Base-by-base conservation (phyloP, 2,797 vertebrate genomes). In the Lagothrix lagotricha region DNA sequence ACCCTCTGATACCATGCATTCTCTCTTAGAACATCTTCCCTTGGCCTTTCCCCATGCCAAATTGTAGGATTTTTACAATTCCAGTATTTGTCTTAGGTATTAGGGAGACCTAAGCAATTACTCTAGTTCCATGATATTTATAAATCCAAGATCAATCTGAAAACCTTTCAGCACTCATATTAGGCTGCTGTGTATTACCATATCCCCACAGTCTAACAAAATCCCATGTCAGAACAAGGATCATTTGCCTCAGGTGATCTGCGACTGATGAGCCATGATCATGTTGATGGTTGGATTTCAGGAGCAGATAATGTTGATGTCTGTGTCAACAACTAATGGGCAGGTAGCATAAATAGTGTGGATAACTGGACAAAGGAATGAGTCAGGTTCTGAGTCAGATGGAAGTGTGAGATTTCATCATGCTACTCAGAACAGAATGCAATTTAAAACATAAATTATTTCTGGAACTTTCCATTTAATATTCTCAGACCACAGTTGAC, bases 11-110 rank as follows among this genome's bases (percentile, higher is more conserved):
- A 64, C 57, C 39, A 22, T 52, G 36, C 44, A 57, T 84, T 75
- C 80, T 57, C 10, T 76, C 36, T 76, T 20, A 50, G n/a, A 70
- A 72, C n/a, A 58, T 85, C 90, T 90, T 90, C 7, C 73, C 41
- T 70, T 39, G 58, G 70, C 73, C 39, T 67, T 61, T 83, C 26
- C 48, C n/a, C 26, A 2, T 19, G 10, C 57, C 44, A 41, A 36
- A 72, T 79, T 79, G 46, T 79, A 79, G 48, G n/a, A 48, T 72
- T 90, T 79, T 82, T 83, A 58, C 26, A 85, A 77, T 94, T 94
- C 79, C 5, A 33, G 26, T 79, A n/a, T 90, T 85, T 85, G 26
- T 85, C 58, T 90, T 85, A 15, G 61, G 39, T 70, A 11, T 84
- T 94, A 67, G 22, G 17, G 54, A 83, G 79, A 83, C 70, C 28